phyloP scores from a whole-genome alignment of 2,888 invertebrate genomes.

The Ophion slaviceki region DNA sequence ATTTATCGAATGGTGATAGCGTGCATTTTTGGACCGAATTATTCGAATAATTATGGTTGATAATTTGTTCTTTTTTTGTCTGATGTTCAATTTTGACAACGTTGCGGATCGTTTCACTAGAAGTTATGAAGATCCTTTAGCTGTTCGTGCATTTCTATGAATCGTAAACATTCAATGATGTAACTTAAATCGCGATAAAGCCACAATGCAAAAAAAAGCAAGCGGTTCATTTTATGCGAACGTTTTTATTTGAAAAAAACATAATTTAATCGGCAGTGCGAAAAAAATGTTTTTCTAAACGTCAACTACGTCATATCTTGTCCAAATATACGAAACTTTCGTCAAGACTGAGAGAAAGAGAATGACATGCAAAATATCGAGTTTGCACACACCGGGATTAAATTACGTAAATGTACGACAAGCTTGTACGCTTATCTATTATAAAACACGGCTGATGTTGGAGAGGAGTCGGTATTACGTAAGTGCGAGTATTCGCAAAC shows the following conservation, averaged over 20 bases:
- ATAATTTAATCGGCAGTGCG: not conserved
- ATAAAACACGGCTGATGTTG: conserved; percentile 49
- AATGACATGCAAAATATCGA: conserved; percentile 17
- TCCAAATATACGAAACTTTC: conserved; percentile 2
- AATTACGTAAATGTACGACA: conserved; percentile 47
- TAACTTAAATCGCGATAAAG: not conserved
- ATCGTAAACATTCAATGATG: not conserved
- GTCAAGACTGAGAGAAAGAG: not conserved
- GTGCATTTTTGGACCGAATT: not conserved
- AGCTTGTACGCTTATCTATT: conserved; percentile 35
- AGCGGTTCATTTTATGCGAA: not conserved
- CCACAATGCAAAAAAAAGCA: not conserved
- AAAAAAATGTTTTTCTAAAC: not conserved
- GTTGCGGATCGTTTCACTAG: too few relatives aligned
- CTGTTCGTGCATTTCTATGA: not conserved
- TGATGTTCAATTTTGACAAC: too few relatives aligned
- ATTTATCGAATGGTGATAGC: not conserved
- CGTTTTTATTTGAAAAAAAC: not conserved
- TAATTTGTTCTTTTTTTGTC: too few relatives aligned
- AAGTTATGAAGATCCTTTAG: not conserved
- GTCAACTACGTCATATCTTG: not conserved
- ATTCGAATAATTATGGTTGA: not conserved
- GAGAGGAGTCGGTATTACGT: conserved; percentile 48
- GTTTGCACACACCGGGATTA: conserved; percentile 38
- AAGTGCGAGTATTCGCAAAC: conserved; percentile 59